These are phyloP conservation scores for Danio rerio DNA, from an alignment of 2,113 vertebrate species.

Conservation along the genomic window GRCz12tu NC_133182.1:30560501-30561000, in stretches of 20 bases:
- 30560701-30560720: constrained; percentile 32
- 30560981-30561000: not conserved
- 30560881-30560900: not conserved
- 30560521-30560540: constrained; percentile 32
- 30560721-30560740: constrained; percentile 9
- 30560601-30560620: constrained; percentile 57
- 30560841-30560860: not conserved
- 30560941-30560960: not conserved
- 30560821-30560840: not conserved
- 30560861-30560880: not conserved
- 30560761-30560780: constrained; percentile 16
- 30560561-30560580: constrained; percentile 59
- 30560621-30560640: constrained; percentile 8
- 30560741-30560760: not conserved
- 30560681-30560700: constrained; percentile 13
- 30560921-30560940: too few relatives aligned
- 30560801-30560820: not conserved
- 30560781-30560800: not conserved
- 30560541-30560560: constrained; percentile 46
- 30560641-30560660: not conserved
- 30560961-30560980: not conserved
- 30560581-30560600: constrained; percentile 35
- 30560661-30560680: not conserved
- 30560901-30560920: not conserved
- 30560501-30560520: constrained; percentile 47